Evolutionary conservation across 2,888 invertebrate species (phyloP), one percentile per base, ranked within the genome.

Genomic region (Frankliniella fusca): DNA sequence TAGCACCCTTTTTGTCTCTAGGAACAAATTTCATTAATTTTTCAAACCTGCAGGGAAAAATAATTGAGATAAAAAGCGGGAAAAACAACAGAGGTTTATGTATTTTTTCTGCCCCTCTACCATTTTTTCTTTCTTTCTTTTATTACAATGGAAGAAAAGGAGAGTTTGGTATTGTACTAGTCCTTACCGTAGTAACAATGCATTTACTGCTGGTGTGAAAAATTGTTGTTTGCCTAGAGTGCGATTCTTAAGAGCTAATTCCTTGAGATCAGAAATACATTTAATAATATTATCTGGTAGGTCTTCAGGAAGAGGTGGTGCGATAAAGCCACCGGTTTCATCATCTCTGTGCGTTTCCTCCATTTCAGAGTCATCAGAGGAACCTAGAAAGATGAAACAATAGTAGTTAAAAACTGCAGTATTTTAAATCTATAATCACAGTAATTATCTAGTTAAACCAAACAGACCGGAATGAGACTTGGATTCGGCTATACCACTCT

Each of bases 151-250:
- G 50, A 38, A 38, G 38, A 3, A 38, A 38, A 38, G 38, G 3
- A 38, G 38, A 3, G 5, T 2, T 38, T 3, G 38, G 38, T 38
- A 38, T 38, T 38, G 38, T 38, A 38, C 5, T 5, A 38, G 38
- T 38, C 38, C 88, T 87, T 87, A 91, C 91, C 87, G 88, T 81
- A 91, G 87, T 54, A 91, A 86, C 84, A 89, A 87, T 48, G 88
- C 87, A 85, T 91, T 91, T 61, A 91, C 89, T 82, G 88, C 86
- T 27, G 87, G 85, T 81, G 89, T 90, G 86, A 91, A 91, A 85
- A 90, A 89, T 87, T 90, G 90, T 84, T 88, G 88, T 85, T 90
- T 91, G 82, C 89, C 90, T 84, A 89, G 90, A 85, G 87, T 88
- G 61, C 87, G 88, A 76, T 84, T 85, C 65, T 85, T 84, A 83